phyloP scores from a whole-genome alignment of 2,797 vertebrate genomes.

The Sarcoramphus papa region DNA sequence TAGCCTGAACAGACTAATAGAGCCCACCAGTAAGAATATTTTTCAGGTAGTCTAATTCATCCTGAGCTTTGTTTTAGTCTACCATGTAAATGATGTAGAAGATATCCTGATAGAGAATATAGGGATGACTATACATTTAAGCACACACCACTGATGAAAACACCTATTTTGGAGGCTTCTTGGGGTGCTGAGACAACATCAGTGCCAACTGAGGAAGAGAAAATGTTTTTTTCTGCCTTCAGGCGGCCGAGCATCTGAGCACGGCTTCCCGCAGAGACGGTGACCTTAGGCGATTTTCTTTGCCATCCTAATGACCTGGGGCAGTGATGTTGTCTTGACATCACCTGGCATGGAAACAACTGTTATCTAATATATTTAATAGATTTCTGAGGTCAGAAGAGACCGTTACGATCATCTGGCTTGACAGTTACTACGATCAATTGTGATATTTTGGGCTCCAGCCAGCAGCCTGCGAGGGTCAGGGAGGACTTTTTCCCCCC shows the following conservation, averaged over 20 bases:
- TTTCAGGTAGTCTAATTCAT: neutral
- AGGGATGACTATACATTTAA: neutral
- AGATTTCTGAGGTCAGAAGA: neutral
- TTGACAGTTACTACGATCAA: neutral
- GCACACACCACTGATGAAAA: neutral
- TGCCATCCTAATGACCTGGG: neutral
- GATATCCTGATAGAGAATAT: too few species aligned
- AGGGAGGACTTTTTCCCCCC: neutral
- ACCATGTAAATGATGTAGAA: neutral
- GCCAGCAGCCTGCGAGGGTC: neutral
- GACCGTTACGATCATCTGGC: neutral
- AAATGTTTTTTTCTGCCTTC: neutral
- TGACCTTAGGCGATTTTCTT: neutral
- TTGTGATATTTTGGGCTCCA: neutral
- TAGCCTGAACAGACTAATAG: neutral
- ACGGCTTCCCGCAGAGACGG: accelerated
- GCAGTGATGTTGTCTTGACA: neutral
- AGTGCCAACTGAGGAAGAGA: neutral
- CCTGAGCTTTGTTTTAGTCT: neutral
- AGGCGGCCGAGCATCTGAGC: neutral
- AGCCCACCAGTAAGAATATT: neutral
- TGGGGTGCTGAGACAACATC: neutral
- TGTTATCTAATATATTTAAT: neutral
- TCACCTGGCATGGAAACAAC: neutral
- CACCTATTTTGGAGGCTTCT: neutral